Conservation (phyloP, 2,888 invertebrate species). For the Malachius bipustulatus region DNA sequence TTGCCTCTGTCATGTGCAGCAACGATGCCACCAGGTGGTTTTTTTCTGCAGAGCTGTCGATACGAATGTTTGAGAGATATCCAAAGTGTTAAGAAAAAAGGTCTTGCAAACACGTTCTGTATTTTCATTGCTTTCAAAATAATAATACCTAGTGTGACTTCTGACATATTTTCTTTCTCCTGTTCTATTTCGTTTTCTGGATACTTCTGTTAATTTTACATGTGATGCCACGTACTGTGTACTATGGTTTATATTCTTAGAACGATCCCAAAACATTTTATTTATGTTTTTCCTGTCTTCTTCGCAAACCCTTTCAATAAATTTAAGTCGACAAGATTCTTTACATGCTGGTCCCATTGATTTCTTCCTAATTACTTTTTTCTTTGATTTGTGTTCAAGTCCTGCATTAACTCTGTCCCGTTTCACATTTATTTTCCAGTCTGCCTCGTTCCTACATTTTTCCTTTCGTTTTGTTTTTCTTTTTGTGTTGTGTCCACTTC, state of each 20-base stretch:
- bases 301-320: not conserved
- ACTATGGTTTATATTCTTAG: not conserved
- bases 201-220: not conserved
- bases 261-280: not conserved
- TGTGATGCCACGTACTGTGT: conserved; percentile 1
- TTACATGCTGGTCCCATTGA: no score
- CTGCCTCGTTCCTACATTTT: no score
- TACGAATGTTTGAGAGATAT: conserved; percentile 1
- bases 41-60: not conserved
- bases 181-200: not conserved
- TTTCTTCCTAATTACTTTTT: no score
- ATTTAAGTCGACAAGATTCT: no score
- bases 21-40: not conserved
- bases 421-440: no score
- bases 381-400: no score
- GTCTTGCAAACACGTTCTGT: conserved; percentile 3
- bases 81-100: not conserved
- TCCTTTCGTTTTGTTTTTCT: no score
- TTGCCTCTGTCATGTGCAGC: conserved; percentile 9
- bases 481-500: no score
- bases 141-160: conserved; percentile 1
- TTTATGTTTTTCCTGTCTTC: conserved; percentile 3
- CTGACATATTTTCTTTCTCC: conserved; percentile 1
- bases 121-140: not conserved
- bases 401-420: no score